Evolutionary conservation across 2,113 vertebrate genomes (phyloP), one percentile per base, ranked within the genome.

Genomic region (Oryzias melastigma): DNA sequence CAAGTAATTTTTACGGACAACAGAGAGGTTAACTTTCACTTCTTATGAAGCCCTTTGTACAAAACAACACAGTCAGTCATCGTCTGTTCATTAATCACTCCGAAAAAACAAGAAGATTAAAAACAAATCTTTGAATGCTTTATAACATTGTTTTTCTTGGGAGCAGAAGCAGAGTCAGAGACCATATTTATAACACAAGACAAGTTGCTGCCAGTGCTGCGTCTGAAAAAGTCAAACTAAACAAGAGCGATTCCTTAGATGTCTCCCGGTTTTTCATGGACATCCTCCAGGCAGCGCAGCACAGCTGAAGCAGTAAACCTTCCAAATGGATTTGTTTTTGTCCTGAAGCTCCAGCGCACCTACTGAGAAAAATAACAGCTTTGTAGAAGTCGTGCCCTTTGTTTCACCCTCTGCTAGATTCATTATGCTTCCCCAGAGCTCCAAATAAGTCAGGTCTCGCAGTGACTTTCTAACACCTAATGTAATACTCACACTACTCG

Each of bases 251-350:
- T 77, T 77, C 74, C 68, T 83, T 73, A 78, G 81, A 81, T 77
- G 81, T 83, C 73, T 80, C 63, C 66, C 52, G 57, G 68, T 81
- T 80, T 68, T 80, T 67, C 57, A 78, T 82, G 76, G 82, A 87
- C 47, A 15, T 46, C 54, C 20, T 81, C 83, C 73, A 89, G 78
- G 60, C 58, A 76, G 60, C 65, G 66, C 22, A 69, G 77, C 77
- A 61, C 49, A 69, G 69, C 43, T 40, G 19, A 65, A 71, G 59
- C 62, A 68, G 71, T 71, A 71, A 78, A 61, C 67, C 52, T 61
- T 84, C 58, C 54, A 66, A 85, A 83, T 76, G 58, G 73, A 82
- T 72, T 82, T 83, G 75, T 77, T 84, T 85, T 84, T 73, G 66
- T 81, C 71, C 64, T 69, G 24, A 69, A 77, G 68, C 54, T 68